Evolutionary conservation across 2,113 vertebrate species (phyloP), one percentile per base, ranked within the genome.

Genomic region (Helogale parvula): DNA sequence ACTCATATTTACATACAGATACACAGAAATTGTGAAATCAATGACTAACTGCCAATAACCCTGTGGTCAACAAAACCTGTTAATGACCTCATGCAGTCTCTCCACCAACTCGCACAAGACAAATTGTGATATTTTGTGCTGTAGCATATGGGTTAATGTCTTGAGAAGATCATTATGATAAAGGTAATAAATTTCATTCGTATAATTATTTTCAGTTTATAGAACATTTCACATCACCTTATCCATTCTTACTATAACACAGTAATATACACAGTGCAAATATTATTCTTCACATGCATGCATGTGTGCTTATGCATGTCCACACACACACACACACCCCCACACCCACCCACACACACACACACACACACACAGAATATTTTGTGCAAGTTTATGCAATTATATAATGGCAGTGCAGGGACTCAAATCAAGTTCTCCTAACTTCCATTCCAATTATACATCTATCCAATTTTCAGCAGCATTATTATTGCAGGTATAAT

Each of bases 331-430:
- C 11, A 8, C 0, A 38, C 41, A n/a, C n/a, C n/a, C n/a, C n/a
- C 5, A 5, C 23, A 12, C 50, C 23, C 11, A 8, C 0, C 33
- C 41, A 52, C 17, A 1, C 9, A 13, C 1, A 17, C 11, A 50
- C 21, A 60, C 21, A 71, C 15, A 60, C 15, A 69, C 27, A 74
- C 41, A 35, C 27, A 76, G 16, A 15, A 57, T 31, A 21, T 35
- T 31, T 87, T 76, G 29, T 63, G 63, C 57, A 47, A 47, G 14
- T 76, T 35, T n/a, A 77, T 63, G 63, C 25, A 94, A 1, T 47
- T 47, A 76, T 2, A 10, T 29, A 77, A 80, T 38, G 41, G 14
- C 16, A 50, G 9, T 93, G 33, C 23, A 77, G 45, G 57, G 21
- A 85, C 1, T 90, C 38, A 74, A 65, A 14, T 80, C 2, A 65